Evolutionary conservation across 2,797 vertebrate genomes (phyloP).

Genomic region (Amblyopsis hoosieri): DNA sequence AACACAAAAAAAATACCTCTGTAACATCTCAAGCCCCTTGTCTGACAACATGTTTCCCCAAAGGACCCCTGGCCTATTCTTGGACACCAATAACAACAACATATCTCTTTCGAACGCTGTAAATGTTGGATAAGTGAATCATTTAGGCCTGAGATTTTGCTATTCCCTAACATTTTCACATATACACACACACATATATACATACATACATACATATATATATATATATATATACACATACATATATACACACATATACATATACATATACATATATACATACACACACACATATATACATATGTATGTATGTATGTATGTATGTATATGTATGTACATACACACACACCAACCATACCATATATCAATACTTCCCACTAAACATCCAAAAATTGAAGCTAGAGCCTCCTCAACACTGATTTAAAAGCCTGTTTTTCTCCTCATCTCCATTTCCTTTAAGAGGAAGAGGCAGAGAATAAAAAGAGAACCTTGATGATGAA

Average conservation of each 20-base stretch:
- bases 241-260: too few relatives aligned
- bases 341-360: too few relatives aligned
- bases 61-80: conserved; percentile 42
- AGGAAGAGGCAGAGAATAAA: conserved; percentile 40
- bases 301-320: too few relatives aligned
- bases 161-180: too few relatives aligned
- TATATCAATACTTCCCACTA: background rate
- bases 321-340: too few relatives aligned
- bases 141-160: background rate
- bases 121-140: conserved; percentile 1
- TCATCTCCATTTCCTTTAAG: conserved; percentile 45
- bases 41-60: conserved; percentile 52
- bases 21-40: conserved; percentile 40
- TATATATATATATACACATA: too few relatives aligned
- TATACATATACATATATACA: too few relatives aligned
- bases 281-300: too few relatives aligned
- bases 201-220: too few relatives aligned
- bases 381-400: background rate
- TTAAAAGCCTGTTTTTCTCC: conserved; percentile 21
- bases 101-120: conserved; percentile 13
- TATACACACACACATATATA: too few relatives aligned
- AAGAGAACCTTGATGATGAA: conserved; percentile 45
- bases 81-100: conserved; percentile 35
- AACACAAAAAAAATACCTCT: conserved; percentile 20
- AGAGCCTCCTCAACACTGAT: conserved; percentile 13